Base-by-base conservation (phyloP, 2,888 invertebrate species). In the Thera obeliscata region DNA sequence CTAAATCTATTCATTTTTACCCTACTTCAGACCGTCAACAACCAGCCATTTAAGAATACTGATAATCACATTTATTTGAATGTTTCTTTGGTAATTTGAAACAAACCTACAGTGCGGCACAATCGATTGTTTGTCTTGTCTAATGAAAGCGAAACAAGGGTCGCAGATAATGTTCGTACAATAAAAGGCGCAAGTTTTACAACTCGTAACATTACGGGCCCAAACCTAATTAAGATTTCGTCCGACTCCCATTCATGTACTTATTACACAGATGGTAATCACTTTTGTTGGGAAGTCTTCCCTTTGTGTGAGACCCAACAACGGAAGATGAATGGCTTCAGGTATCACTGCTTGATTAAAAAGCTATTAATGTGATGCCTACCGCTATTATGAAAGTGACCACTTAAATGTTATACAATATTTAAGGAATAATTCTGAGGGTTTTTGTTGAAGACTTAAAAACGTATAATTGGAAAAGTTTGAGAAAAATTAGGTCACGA, bases 181-280 rank as follows among this genome's bases (percentile, higher is more conserved):
- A 76, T 78, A 78, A 78, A 76, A 76, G 74, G 67, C 64, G 69
- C 73, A 76, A 79, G 74, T 78, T 72, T 76, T 78, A 71, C 75
- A 80, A 77, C 75, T 80, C 76, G 73, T 74, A 79, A 76, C 76
- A 72, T 73, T 69, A 72, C 70, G 62, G 71, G 69, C 73, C 70
- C 69, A 75, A 78, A 82, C 71, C 80, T 85, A 86, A 87, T 87
- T 85, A 87, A 85, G 84, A 84, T 84, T 77, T 78, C 72, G 76
- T 71, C 69, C 71, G 75, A 71, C 74, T 72, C 73, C 79, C 78
- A 81, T 84, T 81, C 85, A 81, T 78, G 78, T 79, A 80, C 83
- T 82, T 82, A 85, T 84, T 83, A 85, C 80, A 77, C 74, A 78
- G 84, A 87, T 86, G 81, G 79, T 84, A 84, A 87, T 87, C 87